Evolutionary conservation across 1,140 invertebrate genomes (phyloP).

Genomic region (Leptinotarsa texana): DNA sequence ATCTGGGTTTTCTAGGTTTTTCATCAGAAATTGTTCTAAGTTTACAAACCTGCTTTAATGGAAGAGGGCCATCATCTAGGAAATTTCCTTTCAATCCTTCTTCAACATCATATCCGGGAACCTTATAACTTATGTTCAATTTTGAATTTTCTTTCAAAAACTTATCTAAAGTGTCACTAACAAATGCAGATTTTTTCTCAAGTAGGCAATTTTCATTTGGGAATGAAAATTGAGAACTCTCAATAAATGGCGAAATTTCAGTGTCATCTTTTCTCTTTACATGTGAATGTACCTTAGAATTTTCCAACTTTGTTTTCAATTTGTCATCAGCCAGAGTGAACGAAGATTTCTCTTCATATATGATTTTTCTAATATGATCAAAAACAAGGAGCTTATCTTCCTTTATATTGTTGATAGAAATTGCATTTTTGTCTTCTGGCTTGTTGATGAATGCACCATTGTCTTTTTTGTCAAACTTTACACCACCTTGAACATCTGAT

Average conservation of each 20-base stretch:
- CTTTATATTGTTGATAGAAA: neutral
- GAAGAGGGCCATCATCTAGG: constrained; percentile 26
- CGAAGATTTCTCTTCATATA: constrained; percentile 25
- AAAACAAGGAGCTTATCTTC: constrained; percentile 29
- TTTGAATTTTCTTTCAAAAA: constrained; percentile 44
- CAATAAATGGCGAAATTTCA: neutral
- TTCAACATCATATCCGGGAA: constrained; percentile 47
- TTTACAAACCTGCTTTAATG: neutral
- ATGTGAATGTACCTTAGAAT: neutral
- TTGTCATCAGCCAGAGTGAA: neutral
- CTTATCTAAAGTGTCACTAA: constrained; percentile 46
- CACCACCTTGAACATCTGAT: constrained; percentile 15
- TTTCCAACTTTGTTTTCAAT: neutral
- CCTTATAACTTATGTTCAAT: constrained; percentile 49
- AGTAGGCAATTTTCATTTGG: constrained; percentile 18
- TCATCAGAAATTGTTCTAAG: constrained; percentile 30
- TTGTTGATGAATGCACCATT: neutral
- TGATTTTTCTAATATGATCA: constrained; percentile 39
- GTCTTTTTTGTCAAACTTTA: constrained; percentile 10
- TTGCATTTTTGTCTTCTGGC: neutral
- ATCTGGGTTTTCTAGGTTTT: constrained; percentile 36
- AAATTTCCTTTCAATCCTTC: constrained; percentile 37
- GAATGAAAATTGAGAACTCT: constrained; percentile 12
- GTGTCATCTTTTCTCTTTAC: neutral
- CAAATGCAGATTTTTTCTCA: constrained; percentile 45